Percentiles rank a stretch among this genome's conserved stretches.
Conservation (phyloP, 2,113 vertebrate genomes). For the Sardina pilchardus region DNA sequence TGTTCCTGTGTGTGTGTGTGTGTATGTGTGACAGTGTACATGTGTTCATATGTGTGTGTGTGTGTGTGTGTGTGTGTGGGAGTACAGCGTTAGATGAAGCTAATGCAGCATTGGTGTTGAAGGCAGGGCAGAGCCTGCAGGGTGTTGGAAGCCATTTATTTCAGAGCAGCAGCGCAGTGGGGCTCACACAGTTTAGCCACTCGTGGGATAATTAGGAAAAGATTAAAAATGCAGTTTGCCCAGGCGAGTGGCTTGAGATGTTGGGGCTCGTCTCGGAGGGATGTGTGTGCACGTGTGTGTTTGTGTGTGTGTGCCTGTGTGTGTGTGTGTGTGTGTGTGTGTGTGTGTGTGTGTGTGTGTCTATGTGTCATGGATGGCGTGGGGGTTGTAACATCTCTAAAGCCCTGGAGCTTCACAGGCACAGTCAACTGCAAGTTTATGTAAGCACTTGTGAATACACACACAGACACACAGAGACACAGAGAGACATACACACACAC, state of each 20-base stretch:
- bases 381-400: not conserved
- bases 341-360: conserved; percentile 1
- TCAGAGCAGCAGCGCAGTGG: not conserved
- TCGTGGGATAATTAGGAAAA: not conserved
- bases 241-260: not conserved
- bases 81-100: not conserved
- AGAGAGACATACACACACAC: not conserved
- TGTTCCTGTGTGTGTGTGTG: not conserved
- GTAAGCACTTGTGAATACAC: not conserved
- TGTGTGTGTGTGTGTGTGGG: not conserved
- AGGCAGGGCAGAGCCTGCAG: not conserved
- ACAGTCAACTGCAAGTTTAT: not conserved
- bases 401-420: not conserved
- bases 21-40: not conserved
- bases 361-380: not conserved
- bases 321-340: not conserved
- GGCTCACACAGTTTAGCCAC: conserved; percentile 1
- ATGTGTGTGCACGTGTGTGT: not conserved
- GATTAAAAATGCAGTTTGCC: not conserved
- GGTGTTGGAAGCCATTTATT: not conserved
- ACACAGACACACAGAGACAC: conserved; percentile 3
- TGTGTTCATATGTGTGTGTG: not conserved
- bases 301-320: not conserved
- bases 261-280: not conserved
- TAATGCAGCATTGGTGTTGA: not conserved